These are phyloP conservation scores for Ciconia boyciana DNA, from an alignment of 2,113 vertebrate genomes.

Conservation along the genomic window DNA sequence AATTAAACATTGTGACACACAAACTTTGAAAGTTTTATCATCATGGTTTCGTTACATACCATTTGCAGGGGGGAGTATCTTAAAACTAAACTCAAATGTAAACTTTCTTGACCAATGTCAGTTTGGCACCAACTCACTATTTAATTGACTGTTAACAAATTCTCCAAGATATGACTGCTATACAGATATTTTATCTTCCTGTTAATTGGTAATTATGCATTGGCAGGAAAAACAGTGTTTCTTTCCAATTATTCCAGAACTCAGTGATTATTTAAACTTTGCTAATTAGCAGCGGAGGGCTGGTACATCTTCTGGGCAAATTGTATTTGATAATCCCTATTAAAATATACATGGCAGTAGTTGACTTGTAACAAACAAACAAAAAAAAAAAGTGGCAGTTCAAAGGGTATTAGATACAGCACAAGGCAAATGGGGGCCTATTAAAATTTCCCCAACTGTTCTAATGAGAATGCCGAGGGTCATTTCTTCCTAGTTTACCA, in stretches of 20 bases:
- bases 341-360: slow-evolving; percentile 78
- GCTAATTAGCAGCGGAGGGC: slow-evolving; percentile 72
- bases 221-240: slow-evolving; percentile 76
- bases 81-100: slow-evolving; percentile 47
- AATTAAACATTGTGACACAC: background rate
- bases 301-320: slow-evolving; percentile 77
- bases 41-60: background rate
- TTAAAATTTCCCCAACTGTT: slow-evolving; percentile 78
- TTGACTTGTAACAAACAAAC: slow-evolving; percentile 67
- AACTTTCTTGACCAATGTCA: slow-evolving; percentile 71
- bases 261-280: slow-evolving; percentile 79
- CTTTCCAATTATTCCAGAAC: slow-evolving; percentile 76
- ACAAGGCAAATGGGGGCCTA: slow-evolving; percentile 68
- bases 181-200: slow-evolving; percentile 73
- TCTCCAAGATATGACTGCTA: slow-evolving; percentile 68
- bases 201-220: slow-evolving; percentile 81
- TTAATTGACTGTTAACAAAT: slow-evolving; percentile 79
- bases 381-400: slow-evolving; percentile 68
- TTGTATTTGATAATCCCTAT: slow-evolving; percentile 77
- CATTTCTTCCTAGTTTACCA: slow-evolving; percentile 76
- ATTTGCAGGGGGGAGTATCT: background rate
- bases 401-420: slow-evolving; percentile 76
- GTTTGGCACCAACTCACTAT: slow-evolving; percentile 58
- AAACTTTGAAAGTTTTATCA: background rate
- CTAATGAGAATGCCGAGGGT: slow-evolving; percentile 78